Conservation (phyloP, 2,797 vertebrate species). For the Cirrhinus molitorella region DNA sequence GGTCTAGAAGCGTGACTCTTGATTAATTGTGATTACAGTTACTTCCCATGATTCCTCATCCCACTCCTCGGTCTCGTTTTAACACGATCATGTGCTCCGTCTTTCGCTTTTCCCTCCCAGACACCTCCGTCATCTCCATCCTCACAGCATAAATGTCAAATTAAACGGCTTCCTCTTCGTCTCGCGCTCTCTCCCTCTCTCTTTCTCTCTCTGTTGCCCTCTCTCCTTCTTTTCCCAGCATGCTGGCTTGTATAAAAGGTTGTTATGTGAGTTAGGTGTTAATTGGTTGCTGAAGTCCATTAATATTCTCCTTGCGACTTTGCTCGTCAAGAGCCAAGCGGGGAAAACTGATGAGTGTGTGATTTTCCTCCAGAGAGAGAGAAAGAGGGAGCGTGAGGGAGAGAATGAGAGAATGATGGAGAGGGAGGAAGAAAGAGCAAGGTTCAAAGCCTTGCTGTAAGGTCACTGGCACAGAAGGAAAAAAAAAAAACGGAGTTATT, state of each 20-base stretch:
- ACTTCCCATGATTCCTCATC: constrained; percentile 25
- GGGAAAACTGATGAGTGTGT: constrained; percentile 85
- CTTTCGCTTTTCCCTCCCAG: constrained; percentile 61
- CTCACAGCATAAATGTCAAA: constrained; percentile 47
- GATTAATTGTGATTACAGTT: constrained; percentile 46
- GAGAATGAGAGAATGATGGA: constrained; percentile 59
- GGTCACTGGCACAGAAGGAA: constrained; percentile 54
- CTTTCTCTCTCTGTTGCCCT: not conserved
- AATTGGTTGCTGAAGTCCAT: constrained; percentile 82
- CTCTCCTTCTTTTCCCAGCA: constrained; percentile 39
- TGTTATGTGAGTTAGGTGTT: constrained; percentile 84
- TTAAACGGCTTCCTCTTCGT: constrained; percentile 16
- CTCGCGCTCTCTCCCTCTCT: not conserved
- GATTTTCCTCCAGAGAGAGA: constrained; percentile 76
- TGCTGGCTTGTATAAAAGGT: constrained; percentile 72
- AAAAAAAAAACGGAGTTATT: constrained; percentile 57
- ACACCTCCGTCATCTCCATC: constrained; percentile 60
- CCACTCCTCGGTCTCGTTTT: constrained; percentile 19
- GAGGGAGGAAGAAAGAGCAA: constrained; percentile 48
- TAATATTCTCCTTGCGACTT: constrained; percentile 83
- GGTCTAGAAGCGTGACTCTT: constrained; percentile 40
- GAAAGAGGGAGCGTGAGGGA: constrained; percentile 45
- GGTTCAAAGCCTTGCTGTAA: constrained; percentile 57
- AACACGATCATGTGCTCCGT: constrained; percentile 27
- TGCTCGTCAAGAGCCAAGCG: constrained; percentile 78